These are phyloP conservation scores for Luscinia luscinia DNA, from an alignment of 2,797 vertebrate species.

Conservation along the genomic window DNA sequence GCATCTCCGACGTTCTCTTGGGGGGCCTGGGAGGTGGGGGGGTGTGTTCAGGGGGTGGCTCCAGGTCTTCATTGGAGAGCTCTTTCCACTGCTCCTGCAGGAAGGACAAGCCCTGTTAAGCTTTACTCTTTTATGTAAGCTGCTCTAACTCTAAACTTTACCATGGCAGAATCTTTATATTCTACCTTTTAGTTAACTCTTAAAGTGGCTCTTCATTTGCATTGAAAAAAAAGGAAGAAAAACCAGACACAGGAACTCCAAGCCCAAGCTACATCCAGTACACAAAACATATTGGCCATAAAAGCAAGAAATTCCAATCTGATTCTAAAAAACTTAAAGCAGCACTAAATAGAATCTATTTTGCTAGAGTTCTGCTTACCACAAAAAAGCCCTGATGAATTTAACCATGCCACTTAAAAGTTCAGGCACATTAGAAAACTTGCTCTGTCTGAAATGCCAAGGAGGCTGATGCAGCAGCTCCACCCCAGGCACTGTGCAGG, in stretches of 20 bases:
- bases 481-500: not conserved
- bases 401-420: not conserved
- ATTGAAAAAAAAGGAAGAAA: not conserved
- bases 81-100: conserved; percentile 94
- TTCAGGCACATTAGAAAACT: not conserved
- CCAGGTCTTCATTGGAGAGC: conserved; percentile 92
- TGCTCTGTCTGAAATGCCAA: not conserved
- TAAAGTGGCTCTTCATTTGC: not conserved
- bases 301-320: not conserved
- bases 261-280: not conserved
- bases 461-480: not conserved
- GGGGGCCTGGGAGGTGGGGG: conserved; percentile 89
- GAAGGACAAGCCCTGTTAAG: not conserved
- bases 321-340: not conserved
- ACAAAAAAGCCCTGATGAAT: not conserved
- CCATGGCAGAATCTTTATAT: not conserved
- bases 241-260: not conserved
- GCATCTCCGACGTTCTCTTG: conserved; percentile 79
- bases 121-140: not conserved
- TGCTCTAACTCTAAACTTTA: not conserved
- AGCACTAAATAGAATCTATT: not conserved
- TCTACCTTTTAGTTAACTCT: not conserved
- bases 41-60: conserved; percentile 88
- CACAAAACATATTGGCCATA: not conserved
- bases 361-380: not conserved